phyloP scores from a whole-genome alignment of 2,888 invertebrate species.

The Dryocosmus kuriphilus region DNA sequence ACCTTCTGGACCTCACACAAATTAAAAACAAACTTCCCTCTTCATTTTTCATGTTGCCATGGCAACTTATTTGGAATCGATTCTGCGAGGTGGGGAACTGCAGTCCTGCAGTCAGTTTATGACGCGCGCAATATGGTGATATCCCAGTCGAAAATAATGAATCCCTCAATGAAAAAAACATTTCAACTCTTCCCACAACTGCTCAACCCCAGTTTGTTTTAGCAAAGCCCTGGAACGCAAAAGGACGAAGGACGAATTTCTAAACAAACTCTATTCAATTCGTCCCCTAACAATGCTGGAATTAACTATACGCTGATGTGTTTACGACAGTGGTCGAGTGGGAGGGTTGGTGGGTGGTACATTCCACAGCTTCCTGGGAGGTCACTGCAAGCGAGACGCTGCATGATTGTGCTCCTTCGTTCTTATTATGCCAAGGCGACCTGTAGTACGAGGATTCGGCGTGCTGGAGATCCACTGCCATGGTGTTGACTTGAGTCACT shows the following conservation, averaged over 20 bases:
- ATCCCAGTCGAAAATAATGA: background rate
- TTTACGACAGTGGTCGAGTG: conserved; percentile 55
- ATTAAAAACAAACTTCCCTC: conserved; percentile 15
- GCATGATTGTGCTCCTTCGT: conserved; percentile 64
- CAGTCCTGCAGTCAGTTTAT: conserved; percentile 30
- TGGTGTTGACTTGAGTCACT: conserved; percentile 31
- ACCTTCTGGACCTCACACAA: background rate
- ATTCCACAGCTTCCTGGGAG: conserved; percentile 68
- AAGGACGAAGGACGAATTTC: background rate
- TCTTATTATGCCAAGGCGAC: conserved; percentile 63
- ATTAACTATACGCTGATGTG: conserved; percentile 58
- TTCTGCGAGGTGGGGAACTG: conserved; percentile 28
- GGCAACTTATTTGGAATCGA: conserved; percentile 36
- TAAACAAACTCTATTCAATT: background rate
- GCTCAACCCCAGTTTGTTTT: background rate
- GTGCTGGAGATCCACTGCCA: conserved; percentile 45
- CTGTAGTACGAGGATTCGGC: conserved; percentile 41
- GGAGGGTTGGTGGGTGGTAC: conserved; percentile 61
- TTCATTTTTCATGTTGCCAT: conserved; percentile 27
- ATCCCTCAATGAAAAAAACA: background rate
- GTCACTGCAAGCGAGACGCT: conserved; percentile 59
- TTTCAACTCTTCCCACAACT: no score
- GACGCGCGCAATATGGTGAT: conserved; percentile 25
- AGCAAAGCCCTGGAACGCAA: background rate
- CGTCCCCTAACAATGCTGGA: conserved; percentile 31